Evolutionary conservation across 1,140 invertebrate species (phyloP).

Genomic region (Scaptomyza montana): DNA sequence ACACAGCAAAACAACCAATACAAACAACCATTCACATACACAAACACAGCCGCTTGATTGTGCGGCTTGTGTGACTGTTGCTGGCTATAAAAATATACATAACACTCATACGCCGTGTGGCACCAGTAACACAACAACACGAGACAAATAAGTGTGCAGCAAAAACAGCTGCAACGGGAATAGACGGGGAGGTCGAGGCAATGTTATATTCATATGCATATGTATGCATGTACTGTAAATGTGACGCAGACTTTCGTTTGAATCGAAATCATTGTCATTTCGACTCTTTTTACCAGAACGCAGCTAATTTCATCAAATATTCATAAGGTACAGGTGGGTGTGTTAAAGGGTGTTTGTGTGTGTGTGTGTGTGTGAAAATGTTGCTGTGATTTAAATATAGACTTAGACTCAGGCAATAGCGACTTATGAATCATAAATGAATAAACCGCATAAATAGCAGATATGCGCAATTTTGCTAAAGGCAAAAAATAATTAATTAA

Average conservation of each 20-base stretch:
- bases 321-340: background rate
- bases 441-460: conserved; percentile 21
- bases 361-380: background rate
- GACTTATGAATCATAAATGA: conserved; percentile 33
- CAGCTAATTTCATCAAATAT: conserved; percentile 47
- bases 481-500: conserved; percentile 3
- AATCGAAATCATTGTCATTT: conserved; percentile 41
- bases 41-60: conserved; percentile 56
- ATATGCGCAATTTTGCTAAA: conserved; percentile 1
- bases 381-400: conserved; percentile 30
- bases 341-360: background rate
- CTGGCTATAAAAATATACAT: conserved; percentile 70
- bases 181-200: background rate
- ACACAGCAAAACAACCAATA: conserved; percentile 16
- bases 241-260: conserved; percentile 29
- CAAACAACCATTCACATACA: background rate
- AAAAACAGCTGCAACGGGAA: background rate
- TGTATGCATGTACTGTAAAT: conserved; percentile 8
- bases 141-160: conserved; percentile 36
- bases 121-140: conserved; percentile 43
- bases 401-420: background rate
- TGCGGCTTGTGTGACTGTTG: conserved; percentile 76
- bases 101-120: conserved; percentile 74
- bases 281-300: conserved; percentile 41
- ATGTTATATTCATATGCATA: background rate